Percentiles rank a stretch among this genome's conserved stretches.
Conservation (phyloP, 2,113 vertebrate genomes). For the Girardinichthys multiradiatus region DNA sequence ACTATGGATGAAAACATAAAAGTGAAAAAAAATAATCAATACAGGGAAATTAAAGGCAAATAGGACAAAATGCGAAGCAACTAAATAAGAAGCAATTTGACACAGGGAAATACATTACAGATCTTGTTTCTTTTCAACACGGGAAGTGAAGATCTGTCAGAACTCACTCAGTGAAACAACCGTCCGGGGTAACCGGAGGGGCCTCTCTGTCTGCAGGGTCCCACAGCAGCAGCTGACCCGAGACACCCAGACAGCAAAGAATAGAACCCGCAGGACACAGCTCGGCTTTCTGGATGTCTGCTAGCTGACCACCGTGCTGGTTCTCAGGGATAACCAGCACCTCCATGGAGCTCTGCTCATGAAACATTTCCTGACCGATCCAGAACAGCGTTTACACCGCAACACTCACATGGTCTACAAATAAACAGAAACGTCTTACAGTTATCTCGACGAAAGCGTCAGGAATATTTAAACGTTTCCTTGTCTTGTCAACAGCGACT, state of each 20-base stretch:
- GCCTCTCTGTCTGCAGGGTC: slow-evolving; percentile 58
- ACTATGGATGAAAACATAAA: too few species aligned
- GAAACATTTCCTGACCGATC: slow-evolving; percentile 37
- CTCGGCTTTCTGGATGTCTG: slow-evolving; percentile 42
- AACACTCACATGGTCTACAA: too few species aligned
- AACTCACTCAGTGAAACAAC: slow-evolving; percentile 73
- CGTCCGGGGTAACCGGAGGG: slow-evolving; percentile 31
- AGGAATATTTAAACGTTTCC: too few species aligned
- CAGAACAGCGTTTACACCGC: too few species aligned
- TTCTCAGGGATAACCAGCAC: slow-evolving; percentile 69
- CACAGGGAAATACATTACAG: background rate
- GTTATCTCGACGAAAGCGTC: too few species aligned
- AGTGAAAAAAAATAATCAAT: too few species aligned
- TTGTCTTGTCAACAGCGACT: too few species aligned
- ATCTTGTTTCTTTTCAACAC: background rate
- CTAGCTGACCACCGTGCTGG: slow-evolving; percentile 27
- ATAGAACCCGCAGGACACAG: slow-evolving; percentile 58
- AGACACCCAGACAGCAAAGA: slow-evolving; percentile 62
- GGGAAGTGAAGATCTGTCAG: background rate
- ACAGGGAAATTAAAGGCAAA: too few species aligned
- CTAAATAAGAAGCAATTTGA: too few species aligned
- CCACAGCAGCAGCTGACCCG: slow-evolving; percentile 56
- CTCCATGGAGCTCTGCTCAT: slow-evolving; percentile 46
- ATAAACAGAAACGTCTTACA: too few species aligned
- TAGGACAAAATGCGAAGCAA: too few species aligned